Percentiles rank a stretch among this genome's conserved stretches.
These are phyloP conservation scores for Muschampia plurimacula DNA, from an alignment of 2,888 invertebrate species.

Conservation along the genomic window DNA sequence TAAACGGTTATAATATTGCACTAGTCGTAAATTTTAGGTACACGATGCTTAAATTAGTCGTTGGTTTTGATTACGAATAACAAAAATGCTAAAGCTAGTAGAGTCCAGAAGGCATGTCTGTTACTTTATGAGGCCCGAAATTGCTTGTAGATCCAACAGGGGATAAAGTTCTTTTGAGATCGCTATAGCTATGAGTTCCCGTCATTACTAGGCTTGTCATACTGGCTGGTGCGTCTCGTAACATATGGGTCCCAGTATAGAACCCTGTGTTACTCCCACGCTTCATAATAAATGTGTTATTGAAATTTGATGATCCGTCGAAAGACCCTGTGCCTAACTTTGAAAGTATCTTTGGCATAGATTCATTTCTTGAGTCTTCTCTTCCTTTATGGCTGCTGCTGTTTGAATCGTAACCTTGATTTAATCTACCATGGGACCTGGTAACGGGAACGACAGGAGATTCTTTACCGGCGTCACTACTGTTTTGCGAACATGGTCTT, in stretches of 20 bases:
- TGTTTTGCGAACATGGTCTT: constrained; percentile 72
- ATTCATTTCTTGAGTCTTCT: constrained; percentile 58
- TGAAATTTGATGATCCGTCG: constrained; percentile 69
- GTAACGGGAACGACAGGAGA: constrained; percentile 70
- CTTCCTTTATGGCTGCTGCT: constrained; percentile 62
- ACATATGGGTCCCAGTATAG: constrained; percentile 86
- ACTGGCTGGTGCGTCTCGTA: constrained; percentile 78
- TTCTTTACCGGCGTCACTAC: constrained; percentile 72
- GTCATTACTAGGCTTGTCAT: constrained; percentile 78
- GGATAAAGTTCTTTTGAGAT: constrained; percentile 75
- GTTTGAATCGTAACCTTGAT: constrained; percentile 62
- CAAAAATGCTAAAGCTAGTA: constrained; percentile 76
- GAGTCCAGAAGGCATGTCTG: constrained; percentile 90
- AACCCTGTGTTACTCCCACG: constrained; percentile 87
- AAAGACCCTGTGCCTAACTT: constrained; percentile 64
- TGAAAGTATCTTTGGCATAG: constrained; percentile 41
- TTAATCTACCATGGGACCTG: constrained; percentile 63
- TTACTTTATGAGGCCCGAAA: constrained; percentile 87
- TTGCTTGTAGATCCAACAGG: constrained; percentile 69
- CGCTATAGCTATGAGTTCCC: constrained; percentile 76
- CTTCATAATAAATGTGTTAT: constrained; percentile 86
- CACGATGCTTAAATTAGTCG: constrained; percentile 79
- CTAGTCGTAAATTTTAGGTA: constrained; percentile 75
- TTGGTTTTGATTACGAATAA: constrained; percentile 72
- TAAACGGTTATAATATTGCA: constrained; percentile 76